Base-by-base conservation (phyloP, 2,113 vertebrate genomes). In the Poicephalus gulielmi region DNA sequence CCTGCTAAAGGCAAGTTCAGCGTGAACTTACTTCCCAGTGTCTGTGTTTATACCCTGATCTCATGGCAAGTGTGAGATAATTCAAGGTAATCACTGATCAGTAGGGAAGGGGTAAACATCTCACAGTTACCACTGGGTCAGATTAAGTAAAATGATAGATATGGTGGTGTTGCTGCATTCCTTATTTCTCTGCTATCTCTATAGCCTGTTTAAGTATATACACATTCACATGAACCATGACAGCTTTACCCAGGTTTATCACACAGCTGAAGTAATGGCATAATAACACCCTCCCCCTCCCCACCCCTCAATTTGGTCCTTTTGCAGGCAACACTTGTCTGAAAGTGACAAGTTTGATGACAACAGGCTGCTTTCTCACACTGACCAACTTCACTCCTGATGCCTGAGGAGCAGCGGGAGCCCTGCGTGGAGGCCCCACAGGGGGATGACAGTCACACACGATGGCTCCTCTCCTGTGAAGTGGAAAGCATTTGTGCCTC, bases 381-480 rank as follows among this genome's bases (percentile, higher is more conserved):
- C 35, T 1, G 1, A 27, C 24, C 62, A 71, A 46, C 57, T 75
- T 60, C 49, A 49, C 6, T 10, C 11, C 27, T 33, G 8, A 79
- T 15, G 33, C 35, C 50, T 1, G 1, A 78, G 68, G 35, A 71
- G 46, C 1, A 0, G 63, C 19, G 41, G n/a, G 28, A 60, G 39
- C 17, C 44, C 25, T 8, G 9, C 0, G 0, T 8, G 10, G 15
- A 39, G 30, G 9, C 31, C 24, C 11, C 22, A 35, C 33, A 35
- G 57, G 33, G 33, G 22, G 13, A 23, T 16, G 57, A 59, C 33
- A 59, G 55, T 35, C 57, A 59, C 22, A 35, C 4, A 10, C 35
- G 57, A 59, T 24, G 33, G 57, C 31, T 91, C 16, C 52, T 62
- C 13, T 50, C 46, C 67, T 11, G 10, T 25, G 7, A 28, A 0